Evolutionary conservation across 2,888 invertebrate species (phyloP), one percentile per base, ranked within the genome.

Genomic region (Agonopterix arenella): DNA sequence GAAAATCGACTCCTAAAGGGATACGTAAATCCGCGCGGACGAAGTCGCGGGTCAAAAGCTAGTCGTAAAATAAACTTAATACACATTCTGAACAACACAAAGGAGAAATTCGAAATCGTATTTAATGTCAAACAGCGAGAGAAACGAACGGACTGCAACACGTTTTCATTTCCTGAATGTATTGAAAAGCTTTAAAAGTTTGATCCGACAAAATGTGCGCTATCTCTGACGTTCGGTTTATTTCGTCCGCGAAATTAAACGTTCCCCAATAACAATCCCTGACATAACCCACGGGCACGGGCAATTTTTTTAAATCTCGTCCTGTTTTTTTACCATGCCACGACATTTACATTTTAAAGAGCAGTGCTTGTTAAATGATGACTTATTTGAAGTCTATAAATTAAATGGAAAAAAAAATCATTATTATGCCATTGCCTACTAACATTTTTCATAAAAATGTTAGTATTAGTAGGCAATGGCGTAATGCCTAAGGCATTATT

Each of bases 221-320:
- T 47, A 47, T 45, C 44, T 37, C 48, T 28, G 16, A 8, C 38
- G 50, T 43, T 52, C 47, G 37, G 53, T 61, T 64, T 64, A 66
- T 68, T 64, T 64, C 63, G 59, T 61, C 61, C 52, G 57, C 57
- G 57, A 63, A 68, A 69, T 72, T 67, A 70, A 74, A 68, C 58
- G 60, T 59, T 65, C 60, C 57, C 52, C 61, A 61, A 68, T 65
- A 61, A 58, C 61, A 43, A 11, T n/a, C 49, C 44, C 44, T 47
- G 51, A 52, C 53, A 38, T 48, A 37, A 48, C 53, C 52, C 55
- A 44, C 44, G 50, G 52, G 52, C 55, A 44, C 44, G 50, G 52
- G 52, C 51, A 38, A 43, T 52, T 50, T 53, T 54, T 59, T 55
- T 55, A 48, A 60, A 60, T 54, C 54, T 53, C 48, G 18, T 8